Evolutionary conservation across 2,888 invertebrate genomes (phyloP), one percentile per base, ranked within the genome.

Genomic region (Campopleginae sp.): DNA sequence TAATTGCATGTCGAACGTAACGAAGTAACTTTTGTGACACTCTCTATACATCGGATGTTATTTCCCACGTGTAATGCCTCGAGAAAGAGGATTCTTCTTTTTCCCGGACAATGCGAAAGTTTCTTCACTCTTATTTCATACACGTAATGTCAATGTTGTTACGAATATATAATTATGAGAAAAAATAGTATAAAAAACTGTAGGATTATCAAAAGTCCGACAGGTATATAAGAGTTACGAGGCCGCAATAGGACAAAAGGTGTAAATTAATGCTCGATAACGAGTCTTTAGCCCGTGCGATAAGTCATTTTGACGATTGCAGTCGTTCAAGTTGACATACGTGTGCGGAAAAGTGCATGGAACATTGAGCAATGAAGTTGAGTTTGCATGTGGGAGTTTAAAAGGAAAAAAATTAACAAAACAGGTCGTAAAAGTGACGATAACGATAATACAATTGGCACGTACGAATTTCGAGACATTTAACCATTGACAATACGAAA

Each of bases 1-100:
- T 2, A 12, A 54, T 23, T 6, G 23, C 23, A 12, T 23, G 0
- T 4, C 10, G 23, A 54, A 12, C 12, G 23, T 10, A 12, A 6
- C 12, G 0, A 10, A 54, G 10, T 51, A 10, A 51, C 51, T 51
- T 51, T 51, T 19, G 51, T 6, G 51, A 51, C 51, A 51, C 51
- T 51, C 19, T 51, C 3, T 12, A 23, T 54, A 23, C 10, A 10
- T 54, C 23, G 10, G 0, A 23, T 2, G 54, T 23, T 54, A 23
- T 23, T 54, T 23, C 12, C 23, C 23, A 54, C 23, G 23, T 51
- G n/a, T 7, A 48, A 38, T n/a, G 46, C 42, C 58, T 0, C 38
- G 58, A 31, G n/a, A 19, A 44, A 65, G 17, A 63, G 46, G 75
- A 78, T 65, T 79, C 48, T 74, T 51, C 68, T 33, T 63, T 79